Evolutionary conservation across 2,888 invertebrate genomes (phyloP).

Genomic region (Bruchidius siliquastri): DNA sequence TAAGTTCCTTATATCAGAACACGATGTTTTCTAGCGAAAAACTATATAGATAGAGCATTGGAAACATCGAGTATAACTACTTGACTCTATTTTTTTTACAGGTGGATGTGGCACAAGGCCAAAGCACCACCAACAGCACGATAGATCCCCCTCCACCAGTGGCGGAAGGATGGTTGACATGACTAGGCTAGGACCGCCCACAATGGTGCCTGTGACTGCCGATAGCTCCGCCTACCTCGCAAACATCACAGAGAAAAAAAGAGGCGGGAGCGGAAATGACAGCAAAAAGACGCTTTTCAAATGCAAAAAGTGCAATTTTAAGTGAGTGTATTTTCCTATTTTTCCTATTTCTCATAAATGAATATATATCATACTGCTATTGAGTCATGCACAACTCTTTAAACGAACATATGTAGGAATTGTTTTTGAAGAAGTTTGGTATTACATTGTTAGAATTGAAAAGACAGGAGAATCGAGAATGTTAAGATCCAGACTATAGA

Average conservation of each 20-base stretch:
- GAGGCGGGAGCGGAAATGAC: conserved; percentile 52
- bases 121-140: conserved; percentile 33
- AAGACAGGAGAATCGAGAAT: too few species aligned
- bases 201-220: neutral
- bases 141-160: conserved; percentile 30
- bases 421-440: too few species aligned
- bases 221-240: neutral
- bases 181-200: conserved; percentile 22
- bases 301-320: conserved; percentile 86
- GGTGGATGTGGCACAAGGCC: conserved; percentile 43
- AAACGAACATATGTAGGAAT: too few species aligned
- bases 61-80: too few species aligned
- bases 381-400: too few species aligned
- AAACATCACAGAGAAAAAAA: conserved; percentile 32
- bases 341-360: neutral
- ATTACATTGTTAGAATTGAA: too few species aligned
- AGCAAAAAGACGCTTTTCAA: conserved; percentile 77
- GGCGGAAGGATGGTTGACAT: conserved; percentile 17
- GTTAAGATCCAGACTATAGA: too few species aligned
- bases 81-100: too few species aligned
- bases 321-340: conserved; percentile 48
- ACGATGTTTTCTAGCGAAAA: too few species aligned
- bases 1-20: too few species aligned
- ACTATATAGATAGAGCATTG: too few species aligned
- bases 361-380: too few species aligned